phyloP scores from a whole-genome alignment of 2,888 invertebrate species.

The Mesorhabditis spiculigera region DNA sequence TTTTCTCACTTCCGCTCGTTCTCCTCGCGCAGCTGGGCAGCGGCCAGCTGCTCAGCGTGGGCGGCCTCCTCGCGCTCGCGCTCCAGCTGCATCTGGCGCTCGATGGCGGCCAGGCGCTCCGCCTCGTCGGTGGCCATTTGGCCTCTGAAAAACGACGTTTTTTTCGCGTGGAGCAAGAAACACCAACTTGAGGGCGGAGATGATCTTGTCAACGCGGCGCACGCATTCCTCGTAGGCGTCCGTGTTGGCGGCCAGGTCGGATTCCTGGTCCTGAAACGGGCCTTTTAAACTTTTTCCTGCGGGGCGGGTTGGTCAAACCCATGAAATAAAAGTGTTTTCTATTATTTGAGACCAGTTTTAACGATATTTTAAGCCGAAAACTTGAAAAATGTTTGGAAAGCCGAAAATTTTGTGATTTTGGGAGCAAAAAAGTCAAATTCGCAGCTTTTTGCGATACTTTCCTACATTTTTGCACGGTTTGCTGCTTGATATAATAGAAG shows the following conservation, averaged over 20 bases:
- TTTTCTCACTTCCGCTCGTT: conserved; percentile 80
- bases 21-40: conserved; percentile 84
- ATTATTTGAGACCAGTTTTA: too few relatives aligned
- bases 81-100: conserved; percentile 75
- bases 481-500: too few relatives aligned
- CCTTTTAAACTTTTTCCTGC: too few relatives aligned
- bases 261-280: background rate
- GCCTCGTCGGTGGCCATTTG: conserved; percentile 58
- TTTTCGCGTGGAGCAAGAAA: background rate
- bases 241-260: conserved; percentile 17
- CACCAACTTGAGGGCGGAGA: conserved; percentile 27
- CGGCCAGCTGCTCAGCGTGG: conserved; percentile 67
- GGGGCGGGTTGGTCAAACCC: too few relatives aligned
- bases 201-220: conserved; percentile 30
- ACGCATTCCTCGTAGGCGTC: conserved; percentile 34
- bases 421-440: too few relatives aligned
- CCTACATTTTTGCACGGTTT: too few relatives aligned
- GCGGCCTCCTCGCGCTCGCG: conserved; percentile 58
- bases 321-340: too few relatives aligned
- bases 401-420: too few relatives aligned
- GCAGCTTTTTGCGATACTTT: too few relatives aligned
- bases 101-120: conserved; percentile 77
- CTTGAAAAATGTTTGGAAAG: too few relatives aligned
- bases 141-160: conserved; percentile 12
- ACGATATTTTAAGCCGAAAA: too few relatives aligned